Evolutionary conservation across 2,888 invertebrate species (phyloP).

Genomic region (Lochmaea capreae): DNA sequence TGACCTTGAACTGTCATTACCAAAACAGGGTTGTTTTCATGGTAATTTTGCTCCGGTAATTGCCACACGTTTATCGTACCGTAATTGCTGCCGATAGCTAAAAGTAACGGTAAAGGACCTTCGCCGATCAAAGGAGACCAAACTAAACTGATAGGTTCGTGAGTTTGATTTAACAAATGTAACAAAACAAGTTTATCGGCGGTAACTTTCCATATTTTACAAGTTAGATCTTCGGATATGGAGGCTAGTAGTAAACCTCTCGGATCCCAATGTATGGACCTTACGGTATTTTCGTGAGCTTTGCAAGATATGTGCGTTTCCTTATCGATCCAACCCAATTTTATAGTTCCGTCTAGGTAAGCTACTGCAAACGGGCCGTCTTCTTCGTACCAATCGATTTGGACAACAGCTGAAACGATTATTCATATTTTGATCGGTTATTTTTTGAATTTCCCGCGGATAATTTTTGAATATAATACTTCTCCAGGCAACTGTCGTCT

Average conservation of each 20-base stretch:
- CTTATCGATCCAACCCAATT: constrained; percentile 63
- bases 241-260: constrained; percentile 67
- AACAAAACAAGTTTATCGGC: constrained; percentile 60
- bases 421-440: not conserved
- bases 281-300: constrained; percentile 65
- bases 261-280: constrained; percentile 67
- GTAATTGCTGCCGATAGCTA: constrained; percentile 69
- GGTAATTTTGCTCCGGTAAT: constrained; percentile 57
- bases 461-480: too few relatives aligned
- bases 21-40: constrained; percentile 56
- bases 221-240: constrained; percentile 65
- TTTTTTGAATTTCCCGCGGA: too few relatives aligned
- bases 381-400: constrained; percentile 70
- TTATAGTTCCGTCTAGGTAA: constrained; percentile 69
- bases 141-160: constrained; percentile 65
- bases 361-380: constrained; percentile 69
- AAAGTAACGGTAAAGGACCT: constrained; percentile 58
- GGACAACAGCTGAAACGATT: constrained; percentile 66
- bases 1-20: constrained; percentile 68
- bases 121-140: constrained; percentile 70
- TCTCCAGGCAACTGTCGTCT: too few relatives aligned
- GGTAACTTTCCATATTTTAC: constrained; percentile 66
- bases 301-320: constrained; percentile 59
- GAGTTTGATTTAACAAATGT: constrained; percentile 65
- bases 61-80: constrained; percentile 69